Evolutionary conservation across 2,113 vertebrate species (phyloP).

Genomic region (Azemiops feae): DNA sequence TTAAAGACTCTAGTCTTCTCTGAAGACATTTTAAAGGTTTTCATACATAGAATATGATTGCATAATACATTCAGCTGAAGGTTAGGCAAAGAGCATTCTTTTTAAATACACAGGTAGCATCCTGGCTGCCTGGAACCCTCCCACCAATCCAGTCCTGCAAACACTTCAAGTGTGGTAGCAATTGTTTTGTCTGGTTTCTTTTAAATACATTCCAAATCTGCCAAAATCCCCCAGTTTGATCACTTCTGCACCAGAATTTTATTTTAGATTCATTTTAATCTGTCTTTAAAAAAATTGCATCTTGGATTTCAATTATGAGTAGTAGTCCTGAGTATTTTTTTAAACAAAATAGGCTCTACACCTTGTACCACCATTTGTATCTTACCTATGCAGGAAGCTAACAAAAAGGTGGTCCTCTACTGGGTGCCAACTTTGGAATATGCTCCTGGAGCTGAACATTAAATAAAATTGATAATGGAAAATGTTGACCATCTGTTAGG

Average conservation of each 20-base stretch:
- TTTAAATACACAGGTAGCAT: slow-evolving; percentile 73
- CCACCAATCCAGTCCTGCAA: slow-evolving; percentile 35
- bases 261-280: background rate
- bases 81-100: slow-evolving; percentile 81
- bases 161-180: background rate
- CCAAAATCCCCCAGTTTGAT: background rate
- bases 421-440: background rate
- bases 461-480: background rate
- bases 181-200: background rate
- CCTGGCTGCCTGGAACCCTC: slow-evolving; percentile 42
- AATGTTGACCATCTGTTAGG: background rate
- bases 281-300: background rate
- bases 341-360: background rate
- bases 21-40: slow-evolving; percentile 80
- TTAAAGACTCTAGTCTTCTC: slow-evolving; percentile 86
- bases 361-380: background rate
- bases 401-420: no score
- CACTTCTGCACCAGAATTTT: background rate
- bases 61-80: slow-evolving; percentile 85
- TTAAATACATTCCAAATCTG: background rate
- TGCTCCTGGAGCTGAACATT: background rate
- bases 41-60: slow-evolving; percentile 80
- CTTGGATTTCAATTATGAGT: background rate
- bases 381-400: background rate
- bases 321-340: background rate